Evolutionary conservation across 2,113 vertebrate species (phyloP).

Genomic region (Bombycilla garrulus): DNA sequence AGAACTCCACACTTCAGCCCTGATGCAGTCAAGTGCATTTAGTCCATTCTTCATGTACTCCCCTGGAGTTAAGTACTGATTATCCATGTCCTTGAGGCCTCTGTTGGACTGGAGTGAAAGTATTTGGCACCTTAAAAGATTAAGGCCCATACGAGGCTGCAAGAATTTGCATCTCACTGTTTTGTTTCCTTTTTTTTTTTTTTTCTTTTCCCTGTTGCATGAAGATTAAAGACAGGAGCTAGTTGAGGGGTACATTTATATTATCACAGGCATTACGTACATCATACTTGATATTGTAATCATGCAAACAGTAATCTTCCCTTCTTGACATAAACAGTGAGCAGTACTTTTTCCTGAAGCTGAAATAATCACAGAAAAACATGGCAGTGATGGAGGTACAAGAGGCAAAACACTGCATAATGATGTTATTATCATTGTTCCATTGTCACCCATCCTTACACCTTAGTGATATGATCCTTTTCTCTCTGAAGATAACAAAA

Average conservation of each 20-base stretch:
- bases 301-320: slow-evolving; percentile 49
- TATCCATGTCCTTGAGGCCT: background rate
- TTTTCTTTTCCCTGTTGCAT: background rate
- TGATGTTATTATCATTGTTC: slow-evolving; percentile 56
- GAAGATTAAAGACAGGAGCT: slow-evolving; percentile 29
- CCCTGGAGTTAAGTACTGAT: background rate
- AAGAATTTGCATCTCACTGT: background rate
- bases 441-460: slow-evolving; percentile 53
- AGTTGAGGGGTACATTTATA: slow-evolving; percentile 38
- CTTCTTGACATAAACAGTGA: slow-evolving; percentile 63
- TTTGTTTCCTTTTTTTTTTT: background rate
- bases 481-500: slow-evolving; percentile 40
- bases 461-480: slow-evolving; percentile 32
- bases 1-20: background rate
- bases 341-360: slow-evolving; percentile 59
- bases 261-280: slow-evolving; percentile 53
- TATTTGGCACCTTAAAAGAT: background rate
- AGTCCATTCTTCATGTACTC: background rate
- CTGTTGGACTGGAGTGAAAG: background rate
- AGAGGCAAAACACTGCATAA: slow-evolving; percentile 62
- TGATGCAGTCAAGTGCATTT: background rate
- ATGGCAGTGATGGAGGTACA: slow-evolving; percentile 60
- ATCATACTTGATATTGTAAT: slow-evolving; percentile 57
- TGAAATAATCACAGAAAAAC: slow-evolving; percentile 71
- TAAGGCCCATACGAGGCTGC: background rate